Evolutionary conservation across 2,797 vertebrate genomes (phyloP), one percentile per base, ranked within the genome.

Genomic region (Argya squamiceps): DNA sequence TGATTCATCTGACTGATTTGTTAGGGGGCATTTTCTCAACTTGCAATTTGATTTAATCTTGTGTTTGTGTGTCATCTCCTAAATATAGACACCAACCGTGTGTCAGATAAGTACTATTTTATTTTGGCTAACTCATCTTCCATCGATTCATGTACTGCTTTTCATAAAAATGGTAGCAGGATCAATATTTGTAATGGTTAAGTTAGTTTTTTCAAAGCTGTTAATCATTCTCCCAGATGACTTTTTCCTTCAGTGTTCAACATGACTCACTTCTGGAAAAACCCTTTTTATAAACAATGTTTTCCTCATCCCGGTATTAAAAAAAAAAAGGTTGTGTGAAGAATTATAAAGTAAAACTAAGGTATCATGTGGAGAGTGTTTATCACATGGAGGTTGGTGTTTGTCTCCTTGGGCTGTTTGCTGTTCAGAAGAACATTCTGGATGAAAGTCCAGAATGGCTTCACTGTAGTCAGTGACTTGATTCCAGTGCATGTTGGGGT

Each of bases 261-360:
- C 10, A 30, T 85, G 58, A 93, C n/a, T 94, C 84, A 91, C 22
- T 88, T 89, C 39, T 85, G 44, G 55, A 63, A 86, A 90, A 90
- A 44, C 3, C 2, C 13, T 6, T 70, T 71, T 75, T 64, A 55
- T 59, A 64, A 92, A 65, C n/a, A 78, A 53, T 30, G 17, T 11
- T 85, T 89, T 91, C 62, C 21, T 91, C 12, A 59, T 62, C 9
- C 50, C 63, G 8, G 0, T 50, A 27, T 12, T 59, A 34, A 41
- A 69, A 81, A 84, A n/a, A 55, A 65, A 37, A 26, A 68, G 39
- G 11, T 46, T 21, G 3, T 24, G 13, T 29, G 37, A 77, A 74
- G 53, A 63, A 49, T 59, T 67, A 44, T 8, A 12, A 82, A 55
- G 32, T 46, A 65, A 41, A 92, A 68, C 36, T 53, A 1, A 80